Evolutionary conservation across 2,888 invertebrate species (phyloP).

Genomic region (Linnaemya vulpina): DNA sequence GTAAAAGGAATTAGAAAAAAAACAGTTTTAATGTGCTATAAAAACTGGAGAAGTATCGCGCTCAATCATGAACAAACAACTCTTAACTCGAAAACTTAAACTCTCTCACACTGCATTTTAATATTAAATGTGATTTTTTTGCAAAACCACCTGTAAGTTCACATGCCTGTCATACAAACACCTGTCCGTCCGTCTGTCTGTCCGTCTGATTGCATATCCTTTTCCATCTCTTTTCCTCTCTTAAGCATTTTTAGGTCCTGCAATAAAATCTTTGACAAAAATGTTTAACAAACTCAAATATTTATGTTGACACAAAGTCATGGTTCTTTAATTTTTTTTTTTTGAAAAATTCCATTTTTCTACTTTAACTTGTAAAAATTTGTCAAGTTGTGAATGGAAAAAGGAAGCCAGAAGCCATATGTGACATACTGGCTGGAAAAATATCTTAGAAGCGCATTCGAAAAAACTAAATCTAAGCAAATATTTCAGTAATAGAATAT

Average conservation of each 20-base stretch:
- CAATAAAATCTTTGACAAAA: slow-evolving; percentile 5
- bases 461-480: slow-evolving; percentile 1
- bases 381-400: not conserved
- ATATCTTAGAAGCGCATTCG: not conserved
- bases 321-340: slow-evolving; percentile 24
- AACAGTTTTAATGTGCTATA: too few relatives aligned
- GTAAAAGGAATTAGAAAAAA: too few relatives aligned
- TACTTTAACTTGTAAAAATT: not conserved
- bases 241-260: not conserved
- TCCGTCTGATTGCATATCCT: too few relatives aligned
- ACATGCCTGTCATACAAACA: not conserved
- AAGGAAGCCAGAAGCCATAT: slow-evolving; percentile 9
- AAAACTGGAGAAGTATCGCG: too few relatives aligned
- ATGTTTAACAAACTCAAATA: slow-evolving; percentile 20
- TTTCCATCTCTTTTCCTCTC: not conserved
- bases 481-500: slow-evolving; percentile 12
- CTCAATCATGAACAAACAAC: too few relatives aligned
- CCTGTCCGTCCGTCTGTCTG: not conserved
- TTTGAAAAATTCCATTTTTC: not conserved
- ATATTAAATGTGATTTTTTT: not conserved
- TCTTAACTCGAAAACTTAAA: not conserved
- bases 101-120: not conserved
- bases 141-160: not conserved
- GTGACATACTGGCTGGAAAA: not conserved
- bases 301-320: slow-evolving; percentile 36